These are phyloP conservation scores for Lottia gigantea DNA, from an alignment of 2,888 invertebrate genomes.

Conservation along the genomic window DNA sequence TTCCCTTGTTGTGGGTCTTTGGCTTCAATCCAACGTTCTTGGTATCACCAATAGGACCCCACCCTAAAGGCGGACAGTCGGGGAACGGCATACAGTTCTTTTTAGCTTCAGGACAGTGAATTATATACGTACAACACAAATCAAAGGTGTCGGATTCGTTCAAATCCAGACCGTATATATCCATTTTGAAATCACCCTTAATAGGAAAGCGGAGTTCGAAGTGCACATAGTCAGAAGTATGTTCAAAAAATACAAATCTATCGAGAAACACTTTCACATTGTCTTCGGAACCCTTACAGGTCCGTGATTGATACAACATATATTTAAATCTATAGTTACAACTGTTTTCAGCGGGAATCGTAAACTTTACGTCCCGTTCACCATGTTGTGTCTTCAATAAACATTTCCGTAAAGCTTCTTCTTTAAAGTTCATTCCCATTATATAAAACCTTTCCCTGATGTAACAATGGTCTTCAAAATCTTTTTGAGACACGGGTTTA, in stretches of 20 bases:
- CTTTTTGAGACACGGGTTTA: conserved; percentile 44
- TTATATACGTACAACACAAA: conserved; percentile 61
- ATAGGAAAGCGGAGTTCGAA: conserved; percentile 56
- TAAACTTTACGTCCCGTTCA: conserved; percentile 54
- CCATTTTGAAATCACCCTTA: conserved; percentile 61
- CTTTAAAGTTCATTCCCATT: conserved; percentile 44
- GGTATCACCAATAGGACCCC: conserved; percentile 60
- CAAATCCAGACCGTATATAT: conserved; percentile 60
- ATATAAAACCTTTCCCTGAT: conserved; percentile 61
- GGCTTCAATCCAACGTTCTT: conserved; percentile 56
- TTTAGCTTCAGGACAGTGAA: conserved; percentile 52
- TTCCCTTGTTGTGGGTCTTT: conserved; percentile 56
- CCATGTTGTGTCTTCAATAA: conserved; percentile 52
- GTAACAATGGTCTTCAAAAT: conserved; percentile 60
- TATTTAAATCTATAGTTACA: conserved; percentile 57
- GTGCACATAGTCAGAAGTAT: conserved; percentile 46
- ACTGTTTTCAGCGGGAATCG: conserved; percentile 44
- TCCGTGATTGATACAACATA: conserved; percentile 53
- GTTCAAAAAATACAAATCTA: conserved; percentile 61
- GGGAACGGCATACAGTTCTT: conserved; percentile 57
- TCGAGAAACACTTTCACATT: conserved; percentile 50
- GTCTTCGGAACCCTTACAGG: conserved; percentile 28
- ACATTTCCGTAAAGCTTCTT: conserved; percentile 32
- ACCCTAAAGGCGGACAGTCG: conserved; percentile 62
- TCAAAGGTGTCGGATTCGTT: conserved; percentile 57